A percentile compares a stretch with the other conserved stretches of the same genome.
Evolutionary conservation across 2,113 vertebrate genomes (phyloP).

Genomic region (Muntiacus muntjak): DNA sequence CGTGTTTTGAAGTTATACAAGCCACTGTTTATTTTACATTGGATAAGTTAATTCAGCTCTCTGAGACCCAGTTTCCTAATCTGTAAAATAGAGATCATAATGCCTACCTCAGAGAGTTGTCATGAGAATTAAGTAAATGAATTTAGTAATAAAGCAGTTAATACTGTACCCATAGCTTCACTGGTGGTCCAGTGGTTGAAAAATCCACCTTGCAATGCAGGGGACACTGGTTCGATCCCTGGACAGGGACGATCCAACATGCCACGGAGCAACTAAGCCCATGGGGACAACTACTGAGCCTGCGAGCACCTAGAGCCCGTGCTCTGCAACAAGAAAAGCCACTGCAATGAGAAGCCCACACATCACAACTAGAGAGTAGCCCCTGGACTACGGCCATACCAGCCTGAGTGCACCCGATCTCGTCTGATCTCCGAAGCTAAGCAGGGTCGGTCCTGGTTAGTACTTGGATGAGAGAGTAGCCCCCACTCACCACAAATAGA

Average conservation of each 20-base stretch:
- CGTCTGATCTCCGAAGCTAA: too few relatives aligned
- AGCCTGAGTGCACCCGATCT: too few relatives aligned
- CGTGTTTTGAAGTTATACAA: background rate
- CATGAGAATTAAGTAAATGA: slow-evolving; percentile 3
- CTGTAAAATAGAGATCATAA: background rate
- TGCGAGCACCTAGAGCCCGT: accelerated
- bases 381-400: background rate
- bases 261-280: background rate
- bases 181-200: background rate
- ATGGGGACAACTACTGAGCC: background rate
- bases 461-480: background rate
- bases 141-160: background rate
- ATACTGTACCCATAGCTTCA: background rate
- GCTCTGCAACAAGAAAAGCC: background rate
- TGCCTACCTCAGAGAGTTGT: background rate
- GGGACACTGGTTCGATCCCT: background rate
- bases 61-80: slow-evolving; percentile 11
- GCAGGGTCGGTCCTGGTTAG: too few relatives aligned
- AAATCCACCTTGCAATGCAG: background rate
- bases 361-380: background rate
- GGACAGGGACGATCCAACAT: background rate
- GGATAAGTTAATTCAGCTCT: background rate
- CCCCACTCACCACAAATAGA: background rate
- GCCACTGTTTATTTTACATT: background rate
- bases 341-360: background rate